Percentiles rank a stretch among this genome's conserved stretches.
phyloP scores from a whole-genome alignment of 2,888 invertebrate species.

The Pristionchus maxplancki region DNA sequence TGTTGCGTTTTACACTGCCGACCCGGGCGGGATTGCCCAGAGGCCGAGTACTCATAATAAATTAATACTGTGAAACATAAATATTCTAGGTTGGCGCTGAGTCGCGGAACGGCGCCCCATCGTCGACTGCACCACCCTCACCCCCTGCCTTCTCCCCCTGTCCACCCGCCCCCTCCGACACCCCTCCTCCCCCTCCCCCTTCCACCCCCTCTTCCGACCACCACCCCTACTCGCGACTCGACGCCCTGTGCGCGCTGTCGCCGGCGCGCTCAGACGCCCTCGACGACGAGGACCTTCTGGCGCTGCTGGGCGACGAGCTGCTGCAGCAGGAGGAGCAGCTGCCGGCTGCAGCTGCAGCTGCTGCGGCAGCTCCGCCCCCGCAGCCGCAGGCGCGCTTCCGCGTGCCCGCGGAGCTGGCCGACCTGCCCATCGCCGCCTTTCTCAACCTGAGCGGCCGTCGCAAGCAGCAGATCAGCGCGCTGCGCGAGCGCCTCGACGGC shows the following conservation, averaged over 20 bases:
- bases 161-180: neutral
- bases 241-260: constrained; percentile 1
- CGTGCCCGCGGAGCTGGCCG: constrained; percentile 43
- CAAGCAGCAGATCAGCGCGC: constrained; percentile 30
- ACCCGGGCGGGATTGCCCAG: too few relatives aligned
- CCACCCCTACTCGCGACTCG: constrained; percentile 21
- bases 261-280: constrained; percentile 20
- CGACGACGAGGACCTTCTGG: constrained; percentile 46
- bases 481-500: constrained; percentile 47
- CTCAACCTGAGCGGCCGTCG: constrained; percentile 40
- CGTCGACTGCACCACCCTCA: neutral
- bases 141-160: neutral
- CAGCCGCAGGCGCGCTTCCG: neutral
- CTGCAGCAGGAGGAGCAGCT: neutral
- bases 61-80: neutral
- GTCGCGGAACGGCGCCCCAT: neutral
- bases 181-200: constrained; percentile 23
- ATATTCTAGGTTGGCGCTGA: neutral
- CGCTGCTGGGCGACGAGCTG: constrained; percentile 28
- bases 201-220: neutral
- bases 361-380: neutral
- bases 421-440: constrained; percentile 46
- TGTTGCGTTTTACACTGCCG: too few relatives aligned
- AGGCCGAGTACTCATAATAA: too few relatives aligned
- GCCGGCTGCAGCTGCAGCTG: neutral